Percentiles rank a stretch among this genome's conserved stretches.
Conservation (phyloP, 2,888 invertebrate species). For the Vanessa cardui region DNA sequence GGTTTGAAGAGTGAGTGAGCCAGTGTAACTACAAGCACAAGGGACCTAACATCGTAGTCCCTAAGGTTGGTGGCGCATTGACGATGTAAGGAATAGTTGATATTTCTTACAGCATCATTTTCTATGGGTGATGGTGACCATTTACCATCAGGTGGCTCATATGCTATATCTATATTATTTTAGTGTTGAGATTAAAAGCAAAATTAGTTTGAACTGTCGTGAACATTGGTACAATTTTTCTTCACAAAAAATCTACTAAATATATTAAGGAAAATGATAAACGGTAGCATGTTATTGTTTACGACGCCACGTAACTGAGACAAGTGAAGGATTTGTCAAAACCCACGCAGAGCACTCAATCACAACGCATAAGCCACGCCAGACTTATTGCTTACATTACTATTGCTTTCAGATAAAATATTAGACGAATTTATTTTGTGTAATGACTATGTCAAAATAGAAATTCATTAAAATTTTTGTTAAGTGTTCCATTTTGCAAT, state of each 20-base stretch:
- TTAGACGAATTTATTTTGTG: slow-evolving; percentile 11
- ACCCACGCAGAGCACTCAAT: slow-evolving; percentile 47
- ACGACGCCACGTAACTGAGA: slow-evolving; percentile 16
- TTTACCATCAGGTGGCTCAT: no score
- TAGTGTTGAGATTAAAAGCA: no score
- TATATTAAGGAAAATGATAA: background rate
- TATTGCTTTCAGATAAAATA: slow-evolving; percentile 16
- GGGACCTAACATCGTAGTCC: no score
- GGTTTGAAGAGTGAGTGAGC: no score
- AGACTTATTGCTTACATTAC: slow-evolving; percentile 18
- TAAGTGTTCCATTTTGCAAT: background rate
- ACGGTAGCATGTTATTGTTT: slow-evolving; percentile 14
- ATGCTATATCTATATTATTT: no score
- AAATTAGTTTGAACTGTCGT: no score
- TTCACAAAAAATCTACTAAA: background rate
- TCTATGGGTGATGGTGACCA: no score
- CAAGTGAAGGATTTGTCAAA: slow-evolving; percentile 31
- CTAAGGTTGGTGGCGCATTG: no score
- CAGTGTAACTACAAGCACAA: no score
- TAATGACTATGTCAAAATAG: background rate
- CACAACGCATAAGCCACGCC: slow-evolving; percentile 48
- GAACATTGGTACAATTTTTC: no score
- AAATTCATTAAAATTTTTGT: background rate
- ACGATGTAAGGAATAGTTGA: no score
- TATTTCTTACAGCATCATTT: no score